Percentiles rank a stretch among this genome's conserved stretches.
Evolutionary conservation across 2,797 vertebrate species (phyloP).

Genomic region (Sarcophilus harrisii): DNA sequence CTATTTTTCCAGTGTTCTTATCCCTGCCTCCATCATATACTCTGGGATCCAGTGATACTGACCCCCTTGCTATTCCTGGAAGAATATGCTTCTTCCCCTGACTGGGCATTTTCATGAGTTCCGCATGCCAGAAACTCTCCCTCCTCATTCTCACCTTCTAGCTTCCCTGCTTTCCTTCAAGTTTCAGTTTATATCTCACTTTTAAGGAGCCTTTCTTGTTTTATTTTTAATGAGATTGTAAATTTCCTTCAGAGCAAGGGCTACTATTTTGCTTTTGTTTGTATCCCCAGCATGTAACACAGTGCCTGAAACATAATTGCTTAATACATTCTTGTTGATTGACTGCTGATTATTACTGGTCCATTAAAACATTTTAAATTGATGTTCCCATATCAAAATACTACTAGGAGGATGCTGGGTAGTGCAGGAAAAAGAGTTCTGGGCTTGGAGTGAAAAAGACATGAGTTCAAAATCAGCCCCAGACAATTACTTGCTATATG

Average conservation of each 20-base stretch:
- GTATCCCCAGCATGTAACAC: neutral
- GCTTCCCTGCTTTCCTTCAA: neutral
- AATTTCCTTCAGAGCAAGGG: neutral
- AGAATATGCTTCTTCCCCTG: neutral
- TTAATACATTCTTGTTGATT: neutral
- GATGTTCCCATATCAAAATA: neutral
- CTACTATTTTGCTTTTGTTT: neutral
- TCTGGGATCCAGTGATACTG: neutral
- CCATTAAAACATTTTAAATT: neutral
- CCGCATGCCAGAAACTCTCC: neutral
- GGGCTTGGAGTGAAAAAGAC: neutral
- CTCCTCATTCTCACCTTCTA: neutral
- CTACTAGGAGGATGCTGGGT: neutral
- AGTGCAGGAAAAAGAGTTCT: neutral
- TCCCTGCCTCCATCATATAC: fast-evolving
- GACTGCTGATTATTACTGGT: neutral
- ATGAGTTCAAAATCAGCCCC: neutral
- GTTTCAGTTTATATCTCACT: neutral
- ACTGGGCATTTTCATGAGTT: neutral
- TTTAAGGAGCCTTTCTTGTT: neutral
- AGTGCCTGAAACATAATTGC: neutral
- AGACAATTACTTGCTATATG: neutral
- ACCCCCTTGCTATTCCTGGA: neutral
- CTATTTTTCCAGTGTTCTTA: neutral
- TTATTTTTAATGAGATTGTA: neutral